phyloP scores from a whole-genome alignment of 92 coral and sea anemone genomes.

The Nematostella vectensis region DNA sequence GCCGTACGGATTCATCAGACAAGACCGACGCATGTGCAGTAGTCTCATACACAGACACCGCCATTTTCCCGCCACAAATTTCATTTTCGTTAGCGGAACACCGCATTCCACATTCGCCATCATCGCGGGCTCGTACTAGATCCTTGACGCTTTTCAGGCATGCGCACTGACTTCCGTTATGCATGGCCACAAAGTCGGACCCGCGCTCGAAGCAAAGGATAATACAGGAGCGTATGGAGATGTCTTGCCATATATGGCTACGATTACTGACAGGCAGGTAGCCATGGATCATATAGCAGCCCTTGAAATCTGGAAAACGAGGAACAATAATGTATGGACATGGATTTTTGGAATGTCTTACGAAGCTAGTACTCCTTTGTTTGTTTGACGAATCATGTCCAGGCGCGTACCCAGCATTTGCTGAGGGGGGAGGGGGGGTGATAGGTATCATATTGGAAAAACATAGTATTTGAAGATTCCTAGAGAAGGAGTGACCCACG shows the following conservation, averaged over 20 bases:
- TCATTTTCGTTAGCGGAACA: conserved; percentile 34
- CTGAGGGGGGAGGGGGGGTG: too few species aligned
- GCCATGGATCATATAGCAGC: conserved; percentile 65
- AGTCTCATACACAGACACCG: conserved; percentile 56
- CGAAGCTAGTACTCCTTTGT: too few species aligned
- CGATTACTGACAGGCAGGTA: conserved; percentile 41
- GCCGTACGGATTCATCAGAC: conserved; percentile 15
- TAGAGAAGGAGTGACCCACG: too few species aligned
- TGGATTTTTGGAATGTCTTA: too few species aligned
- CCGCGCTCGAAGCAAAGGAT: conserved; percentile 46
- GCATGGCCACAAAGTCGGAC: conserved; percentile 42
- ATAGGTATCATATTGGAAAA: too few species aligned
- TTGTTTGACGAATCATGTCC: too few species aligned
- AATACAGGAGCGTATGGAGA: conserved; percentile 65
- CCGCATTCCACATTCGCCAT: conserved; percentile 31
- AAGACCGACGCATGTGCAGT: conserved; percentile 23
- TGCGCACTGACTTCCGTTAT: conserved; percentile 68
- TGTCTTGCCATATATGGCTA: conserved; percentile 48
- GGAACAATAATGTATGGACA: too few species aligned
- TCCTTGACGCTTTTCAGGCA: conserved; percentile 34
- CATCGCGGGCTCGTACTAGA: conserved; percentile 36
- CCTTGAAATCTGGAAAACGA: conserved; percentile 43
- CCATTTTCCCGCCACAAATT: conserved; percentile 51
- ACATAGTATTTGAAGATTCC: too few species aligned
- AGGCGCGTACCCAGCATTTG: neutral